Conservation (phyloP, 2,888 invertebrate genomes). For the Apodemia duryi region DNA sequence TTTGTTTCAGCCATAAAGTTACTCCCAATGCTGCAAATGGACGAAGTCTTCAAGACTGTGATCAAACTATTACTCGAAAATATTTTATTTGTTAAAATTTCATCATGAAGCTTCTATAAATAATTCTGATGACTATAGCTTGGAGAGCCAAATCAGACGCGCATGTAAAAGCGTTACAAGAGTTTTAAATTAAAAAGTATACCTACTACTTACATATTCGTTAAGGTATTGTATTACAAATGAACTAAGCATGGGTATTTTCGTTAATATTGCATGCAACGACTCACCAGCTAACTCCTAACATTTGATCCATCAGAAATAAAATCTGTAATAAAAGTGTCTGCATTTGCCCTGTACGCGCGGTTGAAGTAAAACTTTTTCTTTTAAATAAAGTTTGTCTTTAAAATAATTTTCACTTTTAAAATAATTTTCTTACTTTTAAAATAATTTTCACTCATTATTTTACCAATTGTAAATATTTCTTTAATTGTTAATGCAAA, state of each 20-base stretch:
- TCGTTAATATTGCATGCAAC: neutral
- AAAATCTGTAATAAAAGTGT: too few relatives aligned
- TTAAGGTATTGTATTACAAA: neutral
- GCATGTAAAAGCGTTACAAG: neutral
- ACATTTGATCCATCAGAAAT: too few relatives aligned
- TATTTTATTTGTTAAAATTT: neutral
- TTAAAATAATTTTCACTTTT: too few relatives aligned
- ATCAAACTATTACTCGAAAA: neutral
- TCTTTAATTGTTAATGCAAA: too few relatives aligned
- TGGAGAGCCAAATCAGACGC: neutral
- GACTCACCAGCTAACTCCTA: too few relatives aligned
- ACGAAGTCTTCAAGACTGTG: neutral
- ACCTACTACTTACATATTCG: neutral
- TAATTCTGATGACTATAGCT: neutral
- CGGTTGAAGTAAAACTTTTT: too few relatives aligned
- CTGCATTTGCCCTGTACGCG: too few relatives aligned
- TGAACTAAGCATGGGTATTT: neutral
- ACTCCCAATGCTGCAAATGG: neutral
- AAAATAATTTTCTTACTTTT: too few relatives aligned
- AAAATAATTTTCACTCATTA: too few relatives aligned
- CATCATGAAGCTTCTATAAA: neutral
- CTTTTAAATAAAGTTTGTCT: too few relatives aligned
- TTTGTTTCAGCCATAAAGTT: slow-evolving; percentile 9
- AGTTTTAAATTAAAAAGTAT: neutral
- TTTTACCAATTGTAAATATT: too few relatives aligned